Conservation (phyloP, 2,113 vertebrate genomes). For the Pteropus alecto region DNA sequence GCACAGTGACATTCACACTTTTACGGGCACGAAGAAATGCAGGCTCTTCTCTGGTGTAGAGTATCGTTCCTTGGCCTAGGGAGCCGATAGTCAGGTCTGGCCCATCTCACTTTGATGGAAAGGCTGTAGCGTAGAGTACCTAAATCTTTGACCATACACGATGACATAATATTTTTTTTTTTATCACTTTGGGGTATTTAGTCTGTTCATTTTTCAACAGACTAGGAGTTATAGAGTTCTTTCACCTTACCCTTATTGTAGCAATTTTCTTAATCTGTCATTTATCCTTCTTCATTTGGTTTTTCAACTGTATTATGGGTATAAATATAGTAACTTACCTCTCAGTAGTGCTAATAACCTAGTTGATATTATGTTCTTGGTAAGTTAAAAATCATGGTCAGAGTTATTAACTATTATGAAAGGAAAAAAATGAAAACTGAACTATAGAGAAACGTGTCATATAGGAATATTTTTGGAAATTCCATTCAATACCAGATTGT, state of each 20-base stretch:
- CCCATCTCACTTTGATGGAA: not conserved
- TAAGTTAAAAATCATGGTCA: slow-evolving; percentile 15
- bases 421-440: not conserved
- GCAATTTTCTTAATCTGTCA: not conserved
- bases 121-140: not conserved
- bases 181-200: not conserved
- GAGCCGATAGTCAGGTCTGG: not conserved
- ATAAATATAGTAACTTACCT: slow-evolving; percentile 12
- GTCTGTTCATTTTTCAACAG: not conserved
- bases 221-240: not conserved
- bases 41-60: not conserved
- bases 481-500: not conserved
- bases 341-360: slow-evolving; percentile 25
- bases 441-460: not conserved
- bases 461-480: slow-evolving; percentile 18
- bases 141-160: not conserved
- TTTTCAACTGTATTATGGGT: not conserved
- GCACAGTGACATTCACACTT: not conserved
- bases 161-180: not conserved
- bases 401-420: not conserved
- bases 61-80: not conserved
- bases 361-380: not conserved
- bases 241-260: not conserved
- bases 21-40: not conserved
- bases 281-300: not conserved